These are phyloP conservation scores for Meloidogyne exigua DNA, from an alignment of 1,140 invertebrate genomes.

Conservation along the genomic window DNA sequence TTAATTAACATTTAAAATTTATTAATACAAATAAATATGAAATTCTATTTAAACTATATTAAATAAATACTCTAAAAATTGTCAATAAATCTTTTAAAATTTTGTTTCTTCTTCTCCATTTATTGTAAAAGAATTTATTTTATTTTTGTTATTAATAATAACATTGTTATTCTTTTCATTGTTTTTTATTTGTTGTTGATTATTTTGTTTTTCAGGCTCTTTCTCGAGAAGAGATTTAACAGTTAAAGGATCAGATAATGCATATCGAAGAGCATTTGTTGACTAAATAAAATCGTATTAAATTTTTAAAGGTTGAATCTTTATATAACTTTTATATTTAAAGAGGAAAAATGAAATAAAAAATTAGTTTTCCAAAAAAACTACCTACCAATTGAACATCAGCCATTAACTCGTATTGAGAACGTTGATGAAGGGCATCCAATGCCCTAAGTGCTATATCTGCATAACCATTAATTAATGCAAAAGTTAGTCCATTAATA, in stretches of 20 bases:
- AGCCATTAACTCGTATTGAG: slow-evolving; percentile 55
- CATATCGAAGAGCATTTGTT: slow-evolving; percentile 44
- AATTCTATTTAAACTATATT: too few relatives aligned
- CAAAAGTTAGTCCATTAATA: slow-evolving; percentile 54
- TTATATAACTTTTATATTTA: too few relatives aligned
- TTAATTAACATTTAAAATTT: too few relatives aligned
- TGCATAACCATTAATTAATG: slow-evolving; percentile 58
- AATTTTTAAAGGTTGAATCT: background rate
- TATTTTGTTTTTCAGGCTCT: background rate
- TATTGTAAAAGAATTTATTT: background rate
- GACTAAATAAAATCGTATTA: slow-evolving; percentile 37
- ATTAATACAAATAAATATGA: too few relatives aligned
- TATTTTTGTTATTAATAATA: background rate
- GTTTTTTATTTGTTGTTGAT: slow-evolving; percentile 1
- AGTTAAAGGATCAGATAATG: slow-evolving; percentile 29
- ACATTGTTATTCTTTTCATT: background rate
- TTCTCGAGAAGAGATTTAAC: slow-evolving; percentile 10
- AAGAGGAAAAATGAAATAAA: too few relatives aligned
- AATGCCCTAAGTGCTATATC: slow-evolving; percentile 55
- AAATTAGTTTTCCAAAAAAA: too few relatives aligned
- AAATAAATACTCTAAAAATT: background rate
- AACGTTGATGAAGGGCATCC: slow-evolving; percentile 60
- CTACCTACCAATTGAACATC: slow-evolving; percentile 58
- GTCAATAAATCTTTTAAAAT: slow-evolving; percentile 5
- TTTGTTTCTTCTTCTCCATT: slow-evolving; percentile 14